Base-by-base conservation (phyloP, 2,797 vertebrate species). In the Steatocranus sp. region DNA sequence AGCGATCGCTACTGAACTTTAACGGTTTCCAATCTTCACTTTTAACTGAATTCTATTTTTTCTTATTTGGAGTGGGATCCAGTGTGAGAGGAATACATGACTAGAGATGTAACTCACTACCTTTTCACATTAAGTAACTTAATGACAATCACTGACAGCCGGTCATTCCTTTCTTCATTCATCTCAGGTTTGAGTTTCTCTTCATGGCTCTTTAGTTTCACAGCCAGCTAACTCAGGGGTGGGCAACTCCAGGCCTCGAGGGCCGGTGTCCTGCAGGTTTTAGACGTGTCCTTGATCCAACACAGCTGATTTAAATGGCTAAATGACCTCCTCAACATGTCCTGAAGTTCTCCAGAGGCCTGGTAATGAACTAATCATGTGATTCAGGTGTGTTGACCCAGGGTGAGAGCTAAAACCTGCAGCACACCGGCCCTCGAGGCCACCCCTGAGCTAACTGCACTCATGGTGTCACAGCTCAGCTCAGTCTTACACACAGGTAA, bases 401-500 rank as follows among this genome's bases (percentile, higher is more conserved):
- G 1, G 53, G 53, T 30, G 53, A 17, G 53, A 9, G 1, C 1
- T 9, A 56, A 30, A 56, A 10, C 0, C 14, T 56, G 8, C 53
- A 30, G 53, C 0, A 54, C 25, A 17, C 53, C 2, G 0, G 25
- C 25, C 53, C 14, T 30, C 3, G 15, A 30, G 3, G 8, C 53
- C 53, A 10, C 3, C 53, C 53, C 53, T 30, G 53, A 73, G 25
- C 41, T 46, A 27, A 73, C 17, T 0, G 68, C 68, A 70, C 38
- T 46, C 23, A 1, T 48, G 66, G 66, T 48, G 66, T 12, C 66
- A 48, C 15, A 48, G 66, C 66, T 70, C n/a, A 5, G 14, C 3
- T 53, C 38, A 17, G 14, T 4, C 2, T 25, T 7, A 48, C 15
- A 12, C 17, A 30, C 25, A 1, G 17, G 43, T 73, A 73, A 5